A percentile compares a stretch with the other conserved stretches of the same genome.
These are phyloP conservation scores for Sphaerophoria taeniata DNA, from an alignment of 2,888 invertebrate species.

Conservation along the genomic window DNA sequence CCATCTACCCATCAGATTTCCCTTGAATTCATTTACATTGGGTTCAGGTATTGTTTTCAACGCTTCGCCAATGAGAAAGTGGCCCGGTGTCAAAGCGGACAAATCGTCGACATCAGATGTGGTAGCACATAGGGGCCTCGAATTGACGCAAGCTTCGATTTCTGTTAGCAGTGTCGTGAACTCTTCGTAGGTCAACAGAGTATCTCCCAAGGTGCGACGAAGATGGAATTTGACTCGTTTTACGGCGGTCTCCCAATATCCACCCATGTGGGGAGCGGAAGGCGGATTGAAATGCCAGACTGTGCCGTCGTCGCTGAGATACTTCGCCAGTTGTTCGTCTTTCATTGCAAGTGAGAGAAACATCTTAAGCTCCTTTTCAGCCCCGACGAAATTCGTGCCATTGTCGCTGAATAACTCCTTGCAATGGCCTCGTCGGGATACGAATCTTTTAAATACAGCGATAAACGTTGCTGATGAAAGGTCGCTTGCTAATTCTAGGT, in stretches of 20 bases:
- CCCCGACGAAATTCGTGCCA: slow-evolving; percentile 40
- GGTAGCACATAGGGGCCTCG: background rate
- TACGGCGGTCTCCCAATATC: slow-evolving; percentile 46
- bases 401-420: slow-evolving; percentile 23
- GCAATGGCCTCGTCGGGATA: slow-evolving; percentile 42
- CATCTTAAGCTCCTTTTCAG: slow-evolving; percentile 22
- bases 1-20: slow-evolving; percentile 29
- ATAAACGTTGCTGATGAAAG: slow-evolving; percentile 32
- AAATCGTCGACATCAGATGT: slow-evolving; percentile 9
- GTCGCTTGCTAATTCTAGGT: slow-evolving; percentile 40
- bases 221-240: slow-evolving; percentile 41
- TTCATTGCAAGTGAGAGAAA: no score
- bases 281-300: slow-evolving; percentile 50
- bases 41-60: slow-evolving; percentile 26
- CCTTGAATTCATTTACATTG: background rate
- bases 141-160: slow-evolving; percentile 23
- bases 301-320: slow-evolving; percentile 9
- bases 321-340: no score
- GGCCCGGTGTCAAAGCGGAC: slow-evolving; percentile 13
- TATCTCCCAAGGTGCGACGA: slow-evolving; percentile 11
- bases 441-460: slow-evolving; percentile 34
- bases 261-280: slow-evolving; percentile 45
- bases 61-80: slow-evolving; percentile 36
- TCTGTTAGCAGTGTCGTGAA: slow-evolving; percentile 14
- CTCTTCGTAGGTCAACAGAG: slow-evolving; percentile 1